Evolutionary conservation across 2,113 vertebrate genomes (phyloP).

Genomic region (Phalacrocorax brasilianus): DNA sequence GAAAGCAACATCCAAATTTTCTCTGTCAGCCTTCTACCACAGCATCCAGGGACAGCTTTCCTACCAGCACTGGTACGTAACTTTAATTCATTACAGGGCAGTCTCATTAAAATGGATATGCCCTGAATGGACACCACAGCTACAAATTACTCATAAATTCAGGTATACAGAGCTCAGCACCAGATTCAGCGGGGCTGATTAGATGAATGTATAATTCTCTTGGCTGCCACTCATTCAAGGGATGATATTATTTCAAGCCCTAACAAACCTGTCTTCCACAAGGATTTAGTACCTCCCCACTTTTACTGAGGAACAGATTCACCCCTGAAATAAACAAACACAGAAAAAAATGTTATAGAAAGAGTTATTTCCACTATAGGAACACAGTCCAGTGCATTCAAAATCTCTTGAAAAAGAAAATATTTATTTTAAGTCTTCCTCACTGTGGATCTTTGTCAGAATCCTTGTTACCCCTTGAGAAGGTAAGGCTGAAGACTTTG

Average conservation of each 20-base stretch:
- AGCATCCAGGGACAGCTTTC: background rate
- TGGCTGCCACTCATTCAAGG: background rate
- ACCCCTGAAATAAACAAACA: background rate
- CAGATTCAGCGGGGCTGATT: background rate
- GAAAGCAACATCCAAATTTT: background rate
- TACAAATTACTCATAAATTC: background rate
- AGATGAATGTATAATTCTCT: background rate
- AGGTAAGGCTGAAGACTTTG: background rate
- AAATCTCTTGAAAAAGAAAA: background rate
- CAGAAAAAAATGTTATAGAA: background rate
- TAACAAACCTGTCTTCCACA: background rate
- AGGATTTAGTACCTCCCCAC: background rate
- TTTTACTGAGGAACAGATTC: background rate
- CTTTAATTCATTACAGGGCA: background rate
- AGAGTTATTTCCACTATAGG: background rate
- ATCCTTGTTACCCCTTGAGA: background rate
- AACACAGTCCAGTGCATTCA: background rate
- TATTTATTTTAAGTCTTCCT: constrained; percentile 7
- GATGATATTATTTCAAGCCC: background rate
- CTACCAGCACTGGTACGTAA: background rate
- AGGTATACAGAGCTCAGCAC: background rate
- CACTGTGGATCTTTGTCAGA: background rate
- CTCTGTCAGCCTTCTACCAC: background rate
- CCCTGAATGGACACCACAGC: background rate
- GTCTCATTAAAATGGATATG: background rate